Conservation (phyloP, 2,888 invertebrate species). For the Oegoconia quadripuncta region DNA sequence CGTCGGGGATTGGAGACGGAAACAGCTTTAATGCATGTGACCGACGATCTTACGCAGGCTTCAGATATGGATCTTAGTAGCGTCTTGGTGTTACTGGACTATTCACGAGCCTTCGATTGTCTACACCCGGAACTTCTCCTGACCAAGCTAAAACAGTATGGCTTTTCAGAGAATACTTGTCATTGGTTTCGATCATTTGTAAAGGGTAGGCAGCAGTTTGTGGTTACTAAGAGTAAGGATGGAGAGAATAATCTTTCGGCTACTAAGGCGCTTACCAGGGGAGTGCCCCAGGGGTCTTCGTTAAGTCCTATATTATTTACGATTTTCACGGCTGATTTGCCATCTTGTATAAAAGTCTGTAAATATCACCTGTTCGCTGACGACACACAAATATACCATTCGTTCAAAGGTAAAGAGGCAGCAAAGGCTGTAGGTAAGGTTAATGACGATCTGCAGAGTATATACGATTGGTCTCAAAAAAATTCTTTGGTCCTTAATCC, state of each 20-base stretch:
- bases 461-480: not conserved
- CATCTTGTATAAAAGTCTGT: conserved; percentile 2
- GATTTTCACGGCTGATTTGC: conserved; percentile 11
- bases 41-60: conserved; percentile 16
- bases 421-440: not conserved
- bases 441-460: not conserved
- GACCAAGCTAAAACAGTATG: conserved; percentile 12
- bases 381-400: not conserved
- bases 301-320: conserved; percentile 12
- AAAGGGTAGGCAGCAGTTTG: conserved; percentile 6
- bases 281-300: conserved; percentile 15
- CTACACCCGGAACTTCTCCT: conserved; percentile 8
- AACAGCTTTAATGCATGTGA: conserved; percentile 14
- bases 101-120: conserved; percentile 12
- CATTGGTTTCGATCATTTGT: conserved; percentile 10
- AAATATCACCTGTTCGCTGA: not conserved
- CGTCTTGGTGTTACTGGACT: conserved; percentile 16
- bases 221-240: conserved; percentile 3
- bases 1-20: conserved; percentile 1
- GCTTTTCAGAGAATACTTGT: conserved; percentile 9
- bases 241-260: conserved; percentile 4
- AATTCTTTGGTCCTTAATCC: not conserved
- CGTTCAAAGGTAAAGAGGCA: not conserved
- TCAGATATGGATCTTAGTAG: conserved; percentile 13
- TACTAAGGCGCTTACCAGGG: conserved; percentile 1